A percentile compares a stretch with the other conserved stretches of the same genome.
These are phyloP conservation scores for Labeo rohita DNA, from an alignment of 2,113 vertebrate genomes.

Conservation along the genomic window DNA sequence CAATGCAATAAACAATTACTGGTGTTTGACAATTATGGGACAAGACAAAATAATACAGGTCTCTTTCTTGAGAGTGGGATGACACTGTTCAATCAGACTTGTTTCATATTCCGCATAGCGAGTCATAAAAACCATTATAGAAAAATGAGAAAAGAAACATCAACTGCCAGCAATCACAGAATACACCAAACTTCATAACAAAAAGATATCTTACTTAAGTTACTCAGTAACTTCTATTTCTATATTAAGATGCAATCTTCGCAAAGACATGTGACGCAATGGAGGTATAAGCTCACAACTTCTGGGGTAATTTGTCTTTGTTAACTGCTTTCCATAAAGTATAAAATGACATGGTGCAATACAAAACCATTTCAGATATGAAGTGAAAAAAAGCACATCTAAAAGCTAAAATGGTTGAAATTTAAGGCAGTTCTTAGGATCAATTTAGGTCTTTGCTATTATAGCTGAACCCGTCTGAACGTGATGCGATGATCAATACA, in stretches of 20 bases:
- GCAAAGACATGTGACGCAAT: conserved; percentile 56
- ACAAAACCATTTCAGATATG: conserved; percentile 54
- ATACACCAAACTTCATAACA: conserved; percentile 49
- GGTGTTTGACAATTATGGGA: background rate
- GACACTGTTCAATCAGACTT: background rate
- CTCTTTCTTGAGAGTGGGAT: background rate
- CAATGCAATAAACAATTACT: background rate
- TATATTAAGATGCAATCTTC: conserved; percentile 58
- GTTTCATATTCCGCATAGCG: background rate
- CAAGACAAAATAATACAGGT: background rate
- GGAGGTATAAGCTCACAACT: conserved; percentile 50
- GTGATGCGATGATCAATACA: conserved; percentile 46
- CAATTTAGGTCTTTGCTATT: conserved; percentile 45
- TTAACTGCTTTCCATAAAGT: conserved; percentile 48
- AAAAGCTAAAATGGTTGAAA: conserved; percentile 60
- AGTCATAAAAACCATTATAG: conserved; percentile 3
- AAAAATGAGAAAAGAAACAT: conserved; percentile 31
- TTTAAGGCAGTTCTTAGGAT: conserved; percentile 53
- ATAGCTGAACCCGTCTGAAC: conserved; percentile 42
- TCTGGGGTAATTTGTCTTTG: conserved; percentile 57
- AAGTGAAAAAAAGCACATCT: conserved; percentile 39
- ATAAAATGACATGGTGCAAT: conserved; percentile 58
- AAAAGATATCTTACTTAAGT: conserved; percentile 60
- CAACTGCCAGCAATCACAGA: background rate
- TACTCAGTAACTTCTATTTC: conserved; percentile 52